A percentile compares a stretch with the other conserved stretches of the same genome.
phyloP scores from a whole-genome alignment of 2,797 vertebrate genomes.

The Crocodylus rhombifer region DNA sequence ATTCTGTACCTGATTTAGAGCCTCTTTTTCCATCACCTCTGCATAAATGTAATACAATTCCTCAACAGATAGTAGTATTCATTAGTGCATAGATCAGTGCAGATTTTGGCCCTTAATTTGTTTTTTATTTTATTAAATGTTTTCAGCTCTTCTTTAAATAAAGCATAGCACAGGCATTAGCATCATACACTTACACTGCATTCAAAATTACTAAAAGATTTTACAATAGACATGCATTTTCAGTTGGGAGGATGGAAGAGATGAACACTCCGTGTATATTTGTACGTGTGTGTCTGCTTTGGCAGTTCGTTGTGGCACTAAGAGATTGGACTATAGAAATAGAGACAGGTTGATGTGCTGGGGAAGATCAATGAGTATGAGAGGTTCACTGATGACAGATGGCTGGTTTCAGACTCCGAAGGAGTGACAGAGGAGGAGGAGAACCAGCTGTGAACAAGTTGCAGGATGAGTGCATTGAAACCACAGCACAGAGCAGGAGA shows the following conservation, averaged over 20 bases:
- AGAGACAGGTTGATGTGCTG: constrained; percentile 70
- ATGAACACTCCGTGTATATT: neutral
- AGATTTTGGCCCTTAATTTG: neutral
- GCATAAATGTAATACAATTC: neutral
- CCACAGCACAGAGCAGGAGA: constrained; percentile 47
- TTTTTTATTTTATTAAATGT: neutral
- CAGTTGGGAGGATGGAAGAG: neutral
- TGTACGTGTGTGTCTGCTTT: rapidly evolving
- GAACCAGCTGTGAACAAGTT: constrained; percentile 74
- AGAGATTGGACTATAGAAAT: constrained; percentile 59
- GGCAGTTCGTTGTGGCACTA: constrained; percentile 47
- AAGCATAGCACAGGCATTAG: neutral
- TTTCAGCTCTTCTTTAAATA: neutral
- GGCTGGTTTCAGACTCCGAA: constrained; percentile 76
- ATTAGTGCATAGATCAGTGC: neutral
- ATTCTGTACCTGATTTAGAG: neutral
- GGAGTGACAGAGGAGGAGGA: constrained; percentile 74
- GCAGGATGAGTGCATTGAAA: constrained; percentile 65
- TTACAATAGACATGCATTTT: neutral
- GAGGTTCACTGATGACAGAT: constrained; percentile 78
- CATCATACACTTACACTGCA: neutral
- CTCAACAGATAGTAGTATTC: neutral
- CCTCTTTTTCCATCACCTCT: neutral
- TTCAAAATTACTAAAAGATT: constrained; percentile 8
- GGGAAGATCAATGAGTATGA: constrained; percentile 75